Evolutionary conservation across 1,140 invertebrate species (phyloP).

Genomic region (Papilio aristodemus): DNA sequence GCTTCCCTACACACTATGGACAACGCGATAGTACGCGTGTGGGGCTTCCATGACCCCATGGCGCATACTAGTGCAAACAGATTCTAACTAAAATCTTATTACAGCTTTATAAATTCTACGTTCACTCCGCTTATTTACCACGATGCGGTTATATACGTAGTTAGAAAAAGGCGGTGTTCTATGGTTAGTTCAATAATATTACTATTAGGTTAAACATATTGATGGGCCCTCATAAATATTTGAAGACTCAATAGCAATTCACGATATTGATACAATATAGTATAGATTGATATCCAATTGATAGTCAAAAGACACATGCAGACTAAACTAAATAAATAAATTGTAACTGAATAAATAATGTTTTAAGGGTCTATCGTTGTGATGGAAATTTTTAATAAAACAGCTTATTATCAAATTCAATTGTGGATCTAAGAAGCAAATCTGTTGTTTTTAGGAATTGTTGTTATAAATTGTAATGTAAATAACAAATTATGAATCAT

Average conservation of each 20-base stretch:
- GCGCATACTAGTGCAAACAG: slow-evolving; percentile 72
- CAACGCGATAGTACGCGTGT: slow-evolving; percentile 72
- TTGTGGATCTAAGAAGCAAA: neutral
- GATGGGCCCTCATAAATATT: neutral
- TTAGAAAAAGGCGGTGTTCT: slow-evolving; percentile 11
- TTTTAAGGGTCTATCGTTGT: neutral
- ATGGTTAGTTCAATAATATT: neutral
- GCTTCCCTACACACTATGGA: slow-evolving; percentile 72
- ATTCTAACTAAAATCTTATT: slow-evolving; percentile 46
- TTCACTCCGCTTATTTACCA: neutral
- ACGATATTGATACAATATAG: too few relatives aligned
- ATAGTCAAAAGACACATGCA: too few relatives aligned
- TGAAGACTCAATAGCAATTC: too few relatives aligned
- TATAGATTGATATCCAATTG: too few relatives aligned
- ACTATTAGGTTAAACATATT: neutral
- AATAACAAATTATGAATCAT: slow-evolving; percentile 18
- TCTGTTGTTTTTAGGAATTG: neutral
- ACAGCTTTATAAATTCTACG: neutral
- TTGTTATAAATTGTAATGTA: slow-evolving; percentile 15
- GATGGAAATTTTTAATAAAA: neutral
- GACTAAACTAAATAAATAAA: too few relatives aligned
- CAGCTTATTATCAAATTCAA: neutral
- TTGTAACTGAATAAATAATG: neutral
- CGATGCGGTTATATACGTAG: neutral
- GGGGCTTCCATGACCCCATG: slow-evolving; percentile 70